Evolutionary conservation across 2,888 invertebrate genomes (phyloP).

Genomic region (Drosophila borborema): DNA sequence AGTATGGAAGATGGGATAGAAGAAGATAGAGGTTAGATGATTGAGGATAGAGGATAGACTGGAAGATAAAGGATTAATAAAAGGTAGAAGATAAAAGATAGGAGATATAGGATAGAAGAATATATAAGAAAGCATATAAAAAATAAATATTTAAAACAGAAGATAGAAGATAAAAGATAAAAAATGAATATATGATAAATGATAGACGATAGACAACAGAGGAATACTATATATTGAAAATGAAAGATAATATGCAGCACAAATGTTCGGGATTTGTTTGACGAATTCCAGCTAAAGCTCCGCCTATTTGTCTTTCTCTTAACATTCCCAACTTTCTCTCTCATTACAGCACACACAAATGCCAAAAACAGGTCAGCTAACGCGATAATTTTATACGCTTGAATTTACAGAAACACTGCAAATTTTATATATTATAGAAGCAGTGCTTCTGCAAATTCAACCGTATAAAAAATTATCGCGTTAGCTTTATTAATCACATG

Average conservation of each 20-base stretch:
- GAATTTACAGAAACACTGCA: no score
- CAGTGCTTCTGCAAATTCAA: no score
- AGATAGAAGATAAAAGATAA: neutral
- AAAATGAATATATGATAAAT: neutral
- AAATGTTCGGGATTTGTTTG: neutral
- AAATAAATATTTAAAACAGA: neutral
- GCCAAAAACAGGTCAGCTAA: neutral
- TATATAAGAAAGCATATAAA: no score
- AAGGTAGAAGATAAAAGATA: neutral
- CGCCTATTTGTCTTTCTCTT: neutral
- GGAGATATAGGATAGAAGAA: neutral
- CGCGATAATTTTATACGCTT: no score
- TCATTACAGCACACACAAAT: neutral
- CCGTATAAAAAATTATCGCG: no score
- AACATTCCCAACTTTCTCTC: neutral
- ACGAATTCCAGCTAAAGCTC: neutral
- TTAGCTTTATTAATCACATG: no score
- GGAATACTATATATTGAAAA: neutral
- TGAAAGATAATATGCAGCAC: no score
- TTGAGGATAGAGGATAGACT: neutral
- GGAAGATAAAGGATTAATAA: neutral
- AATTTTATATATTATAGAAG: no score
- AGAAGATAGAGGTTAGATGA: neutral
- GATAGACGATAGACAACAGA: neutral
- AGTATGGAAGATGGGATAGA: neutral